Conservation (phyloP, 2,888 invertebrate species). For the Hipparchia sbordonii region DNA sequence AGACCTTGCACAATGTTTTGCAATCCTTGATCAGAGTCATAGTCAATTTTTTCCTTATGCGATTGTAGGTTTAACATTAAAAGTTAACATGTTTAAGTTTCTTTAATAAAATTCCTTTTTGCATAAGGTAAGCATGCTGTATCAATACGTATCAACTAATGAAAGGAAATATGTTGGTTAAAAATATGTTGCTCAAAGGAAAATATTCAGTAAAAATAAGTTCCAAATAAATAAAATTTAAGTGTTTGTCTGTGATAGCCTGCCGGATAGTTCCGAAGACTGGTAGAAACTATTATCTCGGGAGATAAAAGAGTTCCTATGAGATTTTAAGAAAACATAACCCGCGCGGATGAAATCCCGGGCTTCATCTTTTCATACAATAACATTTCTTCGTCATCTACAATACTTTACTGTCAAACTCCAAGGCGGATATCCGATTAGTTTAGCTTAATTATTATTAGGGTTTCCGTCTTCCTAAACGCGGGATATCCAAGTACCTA, state of each 20-base stretch:
- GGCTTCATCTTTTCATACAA: neutral
- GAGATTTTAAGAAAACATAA: too few relatives aligned
- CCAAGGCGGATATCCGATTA: slow-evolving; percentile 36
- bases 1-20: too few relatives aligned
- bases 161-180: neutral
- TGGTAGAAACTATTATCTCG: too few relatives aligned
- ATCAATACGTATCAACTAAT: neutral
- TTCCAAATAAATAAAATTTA: too few relatives aligned
- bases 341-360: too few relatives aligned
- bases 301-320: too few relatives aligned
- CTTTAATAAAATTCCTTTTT: too few relatives aligned
- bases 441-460: slow-evolving; percentile 31
- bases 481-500: slow-evolving; percentile 4
- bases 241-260: too few relatives aligned
- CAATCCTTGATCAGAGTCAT: too few relatives aligned
- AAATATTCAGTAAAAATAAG: slow-evolving; percentile 2
- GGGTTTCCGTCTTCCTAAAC: slow-evolving; percentile 31
- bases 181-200: neutral
- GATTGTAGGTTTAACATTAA: neutral
- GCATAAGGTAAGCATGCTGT: too few relatives aligned
- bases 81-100: too few relatives aligned
- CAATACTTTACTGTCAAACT: neutral
- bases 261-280: too few relatives aligned
- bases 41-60: neutral
- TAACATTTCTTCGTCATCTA: neutral